phyloP scores from a whole-genome alignment of 2,888 invertebrate genomes.

The Orthosia cruda region DNA sequence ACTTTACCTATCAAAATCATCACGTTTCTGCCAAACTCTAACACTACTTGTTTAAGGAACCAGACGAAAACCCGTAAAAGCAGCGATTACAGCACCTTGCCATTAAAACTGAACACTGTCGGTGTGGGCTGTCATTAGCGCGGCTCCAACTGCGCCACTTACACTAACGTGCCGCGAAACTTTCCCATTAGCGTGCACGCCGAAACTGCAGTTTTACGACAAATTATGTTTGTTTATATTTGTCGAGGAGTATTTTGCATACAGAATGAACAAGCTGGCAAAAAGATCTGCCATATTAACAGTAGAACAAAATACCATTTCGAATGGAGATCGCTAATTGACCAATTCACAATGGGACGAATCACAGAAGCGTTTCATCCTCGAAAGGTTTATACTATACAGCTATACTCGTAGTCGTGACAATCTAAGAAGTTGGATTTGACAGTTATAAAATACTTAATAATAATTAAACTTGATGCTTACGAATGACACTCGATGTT shows the following conservation, averaged over 20 bases:
- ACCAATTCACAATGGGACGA: too few relatives aligned
- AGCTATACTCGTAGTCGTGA: too few relatives aligned
- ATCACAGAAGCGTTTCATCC: too few relatives aligned
- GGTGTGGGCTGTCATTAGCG: constrained; percentile 44
- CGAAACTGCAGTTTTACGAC: constrained; percentile 26
- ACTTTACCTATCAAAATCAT: too few relatives aligned
- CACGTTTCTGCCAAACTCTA: not conserved
- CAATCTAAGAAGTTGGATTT: too few relatives aligned
- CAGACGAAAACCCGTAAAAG: not conserved
- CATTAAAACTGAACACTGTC: constrained; percentile 14
- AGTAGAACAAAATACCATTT: too few relatives aligned
- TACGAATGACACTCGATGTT: too few relatives aligned
- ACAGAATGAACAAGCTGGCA: not conserved
- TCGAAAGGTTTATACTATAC: too few relatives aligned
- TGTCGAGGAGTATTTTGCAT: not conserved
- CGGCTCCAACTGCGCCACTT: constrained; percentile 36
- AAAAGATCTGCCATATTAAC: too few relatives aligned
- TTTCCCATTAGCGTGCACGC: constrained; percentile 41
- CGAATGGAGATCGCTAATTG: too few relatives aligned
- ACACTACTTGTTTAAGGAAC: not conserved
- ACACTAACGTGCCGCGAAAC: constrained; percentile 40
- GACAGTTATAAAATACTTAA: too few relatives aligned
- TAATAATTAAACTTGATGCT: too few relatives aligned
- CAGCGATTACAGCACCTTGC: not conserved
- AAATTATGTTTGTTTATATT: constrained; percentile 4